These are phyloP conservation scores for Drosophila watanabei DNA, from an alignment of 1,140 invertebrate genomes.

Conservation along the genomic window DNA sequence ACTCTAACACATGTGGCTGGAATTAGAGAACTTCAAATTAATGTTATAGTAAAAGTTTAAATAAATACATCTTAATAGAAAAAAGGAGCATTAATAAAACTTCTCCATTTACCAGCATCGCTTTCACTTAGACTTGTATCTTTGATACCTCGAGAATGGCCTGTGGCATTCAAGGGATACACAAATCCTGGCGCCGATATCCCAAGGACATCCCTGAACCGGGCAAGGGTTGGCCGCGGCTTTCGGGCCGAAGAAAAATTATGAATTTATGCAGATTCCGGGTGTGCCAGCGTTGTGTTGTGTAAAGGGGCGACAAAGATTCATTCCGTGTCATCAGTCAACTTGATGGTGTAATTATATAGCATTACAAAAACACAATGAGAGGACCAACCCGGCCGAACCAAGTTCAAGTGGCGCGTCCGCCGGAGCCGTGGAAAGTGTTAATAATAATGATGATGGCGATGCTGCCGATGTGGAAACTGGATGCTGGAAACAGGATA, in stretches of 20 bases:
- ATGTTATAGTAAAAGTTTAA: too few species aligned
- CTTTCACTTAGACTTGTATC: not conserved
- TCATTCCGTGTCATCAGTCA: conserved; percentile 86
- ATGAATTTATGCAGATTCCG: conserved; percentile 77
- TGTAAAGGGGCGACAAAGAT: conserved; percentile 82
- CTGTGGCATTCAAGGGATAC: not conserved
- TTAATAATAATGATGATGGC: conserved; percentile 72
- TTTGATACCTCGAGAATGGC: not conserved
- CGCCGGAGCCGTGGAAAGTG: conserved; percentile 62
- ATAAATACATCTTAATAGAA: not conserved
- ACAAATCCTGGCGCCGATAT: not conserved
- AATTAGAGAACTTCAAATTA: not conserved
- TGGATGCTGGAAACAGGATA: conserved; percentile 73
- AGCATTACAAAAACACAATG: conserved; percentile 68
- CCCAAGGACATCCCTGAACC: conserved; percentile 21
- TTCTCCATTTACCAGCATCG: not conserved
- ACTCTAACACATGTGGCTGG: not conserved
- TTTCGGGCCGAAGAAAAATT: conserved; percentile 67
- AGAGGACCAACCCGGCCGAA: conserved; percentile 29
- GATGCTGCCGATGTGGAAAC: conserved; percentile 55
- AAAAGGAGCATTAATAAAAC: not conserved
- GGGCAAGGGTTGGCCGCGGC: conserved; percentile 38
- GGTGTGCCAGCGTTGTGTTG: conserved; percentile 33
- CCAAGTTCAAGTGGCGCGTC: conserved; percentile 67
- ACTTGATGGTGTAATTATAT: conserved; percentile 86